Evolutionary conservation across 2,797 vertebrate species (phyloP).

Genomic region (Sebastes taczanowskii): DNA sequence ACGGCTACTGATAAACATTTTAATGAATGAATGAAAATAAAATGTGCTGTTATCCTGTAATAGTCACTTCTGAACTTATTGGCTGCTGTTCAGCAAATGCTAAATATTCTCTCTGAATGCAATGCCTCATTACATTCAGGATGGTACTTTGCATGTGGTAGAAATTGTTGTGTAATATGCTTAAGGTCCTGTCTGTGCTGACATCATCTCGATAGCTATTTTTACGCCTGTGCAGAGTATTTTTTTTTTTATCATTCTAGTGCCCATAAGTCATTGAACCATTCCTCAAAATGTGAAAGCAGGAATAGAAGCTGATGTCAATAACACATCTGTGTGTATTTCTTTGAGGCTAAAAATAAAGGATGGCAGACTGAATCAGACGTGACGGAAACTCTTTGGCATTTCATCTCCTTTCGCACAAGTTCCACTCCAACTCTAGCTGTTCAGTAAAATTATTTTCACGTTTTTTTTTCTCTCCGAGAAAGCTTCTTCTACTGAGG

Average conservation of each 20-base stretch:
- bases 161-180: background rate
- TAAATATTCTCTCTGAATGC: background rate
- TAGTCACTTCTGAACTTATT: background rate
- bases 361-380: background rate
- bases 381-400: background rate
- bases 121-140: background rate
- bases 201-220: background rate
- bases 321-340: background rate
- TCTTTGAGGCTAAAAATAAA: background rate
- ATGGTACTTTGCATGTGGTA: background rate
- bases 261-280: background rate
- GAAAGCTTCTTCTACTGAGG: background rate
- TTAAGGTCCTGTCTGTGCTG: background rate
- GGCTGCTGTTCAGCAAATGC: background rate
- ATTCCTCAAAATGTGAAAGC: background rate
- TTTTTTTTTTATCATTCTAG: background rate
- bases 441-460: conserved; percentile 3
- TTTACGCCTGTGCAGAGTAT: background rate
- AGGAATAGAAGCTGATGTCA: background rate
- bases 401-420: background rate
- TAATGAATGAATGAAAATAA: background rate
- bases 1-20: background rate
- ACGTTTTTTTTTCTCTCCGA: conserved; percentile 16
- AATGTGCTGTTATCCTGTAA: background rate
- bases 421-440: background rate